Base-by-base conservation (phyloP, 1,140 invertebrate genomes). In the Bombus confusus region DNA sequence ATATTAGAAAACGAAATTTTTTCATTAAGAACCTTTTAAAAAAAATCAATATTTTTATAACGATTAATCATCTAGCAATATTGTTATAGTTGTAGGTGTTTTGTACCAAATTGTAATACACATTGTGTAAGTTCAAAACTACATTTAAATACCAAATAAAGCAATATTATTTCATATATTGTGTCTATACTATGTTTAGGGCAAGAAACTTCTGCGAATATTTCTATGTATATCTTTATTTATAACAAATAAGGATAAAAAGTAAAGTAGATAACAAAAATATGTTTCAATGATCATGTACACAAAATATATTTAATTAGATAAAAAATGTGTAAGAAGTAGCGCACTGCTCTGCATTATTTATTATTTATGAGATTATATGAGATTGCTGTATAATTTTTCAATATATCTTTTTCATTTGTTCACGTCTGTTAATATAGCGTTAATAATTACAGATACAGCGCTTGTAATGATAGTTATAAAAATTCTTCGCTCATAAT, bases 401-500 rank as follows among this genome's bases (percentile, higher is more conserved):
- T 34, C 8, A 18, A 10, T 34, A 34, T 18, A 43, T 13, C 31
- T 73, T 72, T 8, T n/a, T 69, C 31, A 25, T 37, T 66, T n/a
- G n/a, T 39, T 39, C 5, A 57, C 8, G 8, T 31, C 25, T 43
- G 37, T 43, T 47, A 39, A 8, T 25, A 8, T 28, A 15, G 34
- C n/a, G 43, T 64, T 34, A 75, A 34, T 25, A 31, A 12, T 68
- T 34, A 47, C 8, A 66, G 18, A 43, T 22, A 15, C 9, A 41
- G 15, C 34, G 39, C 10, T 18, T 41, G 22, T 25, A 31, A 25
- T 57, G 5, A 2, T 12, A 73, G 22, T 73, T 73, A 64, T 68
- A 82, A 88, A 9, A 87, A 72, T 74, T 91, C 69, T 47, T 88
- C 82, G 28, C 86, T 91, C 94, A 94, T 95, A 15, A 94, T 92